Conservation (phyloP, 2,888 invertebrate species). For the Synanthedon tipuliformis region DNA sequence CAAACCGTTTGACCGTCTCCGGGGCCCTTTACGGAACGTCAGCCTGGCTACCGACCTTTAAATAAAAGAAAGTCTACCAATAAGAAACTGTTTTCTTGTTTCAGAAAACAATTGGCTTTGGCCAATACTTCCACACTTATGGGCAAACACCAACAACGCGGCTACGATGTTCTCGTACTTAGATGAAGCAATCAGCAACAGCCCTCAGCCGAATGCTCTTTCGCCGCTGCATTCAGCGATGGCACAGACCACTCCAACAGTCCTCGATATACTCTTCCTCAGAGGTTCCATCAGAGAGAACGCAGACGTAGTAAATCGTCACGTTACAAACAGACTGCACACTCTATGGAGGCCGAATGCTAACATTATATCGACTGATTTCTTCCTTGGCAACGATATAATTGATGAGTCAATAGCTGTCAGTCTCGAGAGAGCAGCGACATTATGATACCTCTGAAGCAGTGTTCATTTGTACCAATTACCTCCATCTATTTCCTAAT, state of each 20-base stretch:
- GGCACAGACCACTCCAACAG: slow-evolving; percentile 79
- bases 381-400: slow-evolving; percentile 78
- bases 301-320: slow-evolving; percentile 76
- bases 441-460: slow-evolving; percentile 49
- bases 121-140: slow-evolving; percentile 73
- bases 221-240: slow-evolving; percentile 74
- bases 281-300: slow-evolving; percentile 73
- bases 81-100: slow-evolving; percentile 12
- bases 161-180: slow-evolving; percentile 45
- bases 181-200: slow-evolving; percentile 45
- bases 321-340: slow-evolving; percentile 76
- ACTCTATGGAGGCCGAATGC: slow-evolving; percentile 75
- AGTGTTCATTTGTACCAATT: not conserved
- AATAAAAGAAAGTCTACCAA: no score
- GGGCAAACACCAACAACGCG: slow-evolving; percentile 71
- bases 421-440: slow-evolving; percentile 46
- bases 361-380: slow-evolving; percentile 81
- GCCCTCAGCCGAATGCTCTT: slow-evolving; percentile 45
- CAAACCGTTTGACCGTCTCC: no score
- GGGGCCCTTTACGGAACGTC: no score
- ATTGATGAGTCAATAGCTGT: slow-evolving; percentile 74
- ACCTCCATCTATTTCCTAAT: not conserved
- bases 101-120: slow-evolving; percentile 73
- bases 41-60: no score
- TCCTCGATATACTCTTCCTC: slow-evolving; percentile 71